Conservation (phyloP, 37 sponge, comb jelly and placozoan genomes). For the Theonella swinhoei region DNA sequence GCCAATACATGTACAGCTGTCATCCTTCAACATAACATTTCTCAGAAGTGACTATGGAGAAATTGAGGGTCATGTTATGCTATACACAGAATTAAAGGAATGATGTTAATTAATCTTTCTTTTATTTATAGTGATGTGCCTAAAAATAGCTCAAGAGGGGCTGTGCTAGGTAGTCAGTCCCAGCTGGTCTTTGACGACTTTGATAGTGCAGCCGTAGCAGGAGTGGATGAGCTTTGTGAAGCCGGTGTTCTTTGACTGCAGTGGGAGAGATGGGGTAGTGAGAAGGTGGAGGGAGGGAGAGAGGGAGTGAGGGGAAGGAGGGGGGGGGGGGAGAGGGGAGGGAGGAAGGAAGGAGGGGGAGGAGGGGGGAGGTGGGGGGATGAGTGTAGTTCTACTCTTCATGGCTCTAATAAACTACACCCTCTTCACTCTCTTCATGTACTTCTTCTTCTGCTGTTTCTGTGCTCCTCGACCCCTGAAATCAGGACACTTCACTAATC, state of each 20-base stretch:
- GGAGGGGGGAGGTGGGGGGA: constrained; percentile 66
- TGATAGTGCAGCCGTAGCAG: not conserved
- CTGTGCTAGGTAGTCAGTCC: not conserved
- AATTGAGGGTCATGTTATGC: too few species aligned
- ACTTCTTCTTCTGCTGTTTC: constrained; percentile 78
- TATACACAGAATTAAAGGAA: too few species aligned
- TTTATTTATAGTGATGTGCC: not conserved
- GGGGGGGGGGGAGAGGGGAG: not conserved
- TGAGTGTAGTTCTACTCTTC: constrained; percentile 74
- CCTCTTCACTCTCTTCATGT: constrained; percentile 59
- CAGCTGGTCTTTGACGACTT: not conserved
- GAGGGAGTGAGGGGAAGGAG: not conserved
- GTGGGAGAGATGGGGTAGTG: not conserved
- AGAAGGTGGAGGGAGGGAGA: not conserved
- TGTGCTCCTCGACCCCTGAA: too few species aligned
- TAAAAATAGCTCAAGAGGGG: not conserved
- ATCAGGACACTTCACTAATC: too few species aligned
- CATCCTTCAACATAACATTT: too few species aligned
- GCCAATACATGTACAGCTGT: too few species aligned
- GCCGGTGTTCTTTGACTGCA: not conserved
- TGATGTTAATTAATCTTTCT: too few species aligned
- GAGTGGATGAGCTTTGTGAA: not conserved
- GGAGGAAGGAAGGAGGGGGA: not conserved
- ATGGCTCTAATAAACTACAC: constrained; percentile 82
- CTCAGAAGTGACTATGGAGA: too few species aligned